Conservation (phyloP, 2,113 vertebrate species). For the Dryoscopus gambensis region DNA sequence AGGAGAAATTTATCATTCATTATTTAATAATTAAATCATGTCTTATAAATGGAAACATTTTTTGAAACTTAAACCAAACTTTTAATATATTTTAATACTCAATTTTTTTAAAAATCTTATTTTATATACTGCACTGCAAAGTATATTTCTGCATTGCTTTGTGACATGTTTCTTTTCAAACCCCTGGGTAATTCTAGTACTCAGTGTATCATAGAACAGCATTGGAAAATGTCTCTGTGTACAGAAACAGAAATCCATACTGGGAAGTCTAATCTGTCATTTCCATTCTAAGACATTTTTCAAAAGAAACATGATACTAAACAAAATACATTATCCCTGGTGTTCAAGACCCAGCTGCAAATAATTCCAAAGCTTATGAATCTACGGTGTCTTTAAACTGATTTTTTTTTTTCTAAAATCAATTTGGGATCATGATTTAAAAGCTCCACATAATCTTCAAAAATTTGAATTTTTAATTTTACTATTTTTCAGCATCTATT, state of each 20-base stretch:
- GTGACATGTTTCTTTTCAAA: background rate
- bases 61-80: background rate
- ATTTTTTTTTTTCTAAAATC: background rate
- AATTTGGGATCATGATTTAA: background rate
- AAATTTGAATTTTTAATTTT: background rate
- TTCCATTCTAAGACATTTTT: background rate
- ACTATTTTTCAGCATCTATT: background rate
- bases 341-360: background rate
- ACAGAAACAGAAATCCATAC: background rate
- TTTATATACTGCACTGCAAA: background rate
- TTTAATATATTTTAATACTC: background rate
- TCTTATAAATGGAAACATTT: fast-evolving
- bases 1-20: background rate
- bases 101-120: background rate
- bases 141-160: background rate
- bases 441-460: background rate
- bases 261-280: background rate
- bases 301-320: background rate
- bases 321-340: background rate
- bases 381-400: background rate
- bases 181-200: background rate
- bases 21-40: background rate
- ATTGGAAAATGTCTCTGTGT: background rate
- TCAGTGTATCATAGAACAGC: background rate
- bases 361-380: background rate